Base-by-base conservation (phyloP, 2,113 vertebrate genomes). In the Blennius ocellaris region DNA sequence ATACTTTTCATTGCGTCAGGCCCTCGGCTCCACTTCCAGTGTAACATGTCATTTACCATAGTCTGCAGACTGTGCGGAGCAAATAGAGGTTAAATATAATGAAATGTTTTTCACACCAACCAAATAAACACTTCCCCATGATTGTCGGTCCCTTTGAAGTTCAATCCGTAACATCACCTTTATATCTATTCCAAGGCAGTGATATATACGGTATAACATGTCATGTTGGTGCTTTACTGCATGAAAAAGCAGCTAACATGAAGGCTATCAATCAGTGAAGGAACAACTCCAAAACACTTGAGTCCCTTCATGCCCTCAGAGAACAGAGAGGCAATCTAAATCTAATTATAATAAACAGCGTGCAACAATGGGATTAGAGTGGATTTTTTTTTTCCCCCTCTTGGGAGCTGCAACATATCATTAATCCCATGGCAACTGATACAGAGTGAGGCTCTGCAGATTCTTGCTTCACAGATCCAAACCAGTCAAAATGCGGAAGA, bases 301-400 rank as follows among this genome's bases (percentile, higher is more conserved):
- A 50, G 17, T 73, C 73, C 50, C 43, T 71, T 43, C 41, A 62
- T 80, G 69, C 78, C 86, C 71, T 82, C 48, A 15, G 72, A 85
- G 71, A 80, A 69, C 10, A 64, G 15, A 60, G 70, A 81, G 63
- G 75, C 76, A 87, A 87, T 84, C 65, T 82, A 76, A 81, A 89
- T 83, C 80, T 88, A 89, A 90, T 91, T 92, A 91, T 86, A 79
- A 91, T 74, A 71, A 92, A 87, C 89, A 85, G 87, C 81, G 59
- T 87, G 51, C 82, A 78, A 80, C 77, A 79, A 84, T 81, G 67
- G 68, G 77, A 82, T 84, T 64, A 73, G 59, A 74, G 61, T 39
- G 21, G 21, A 17, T 36, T 50, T 41, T 44, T 12, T 51, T 12
- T 45, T 59, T n/a, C n/a, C 21, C 21, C 5, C 5, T 4, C 10